phyloP scores from a whole-genome alignment of 2,888 invertebrate species.

The Blera fallax region DNA sequence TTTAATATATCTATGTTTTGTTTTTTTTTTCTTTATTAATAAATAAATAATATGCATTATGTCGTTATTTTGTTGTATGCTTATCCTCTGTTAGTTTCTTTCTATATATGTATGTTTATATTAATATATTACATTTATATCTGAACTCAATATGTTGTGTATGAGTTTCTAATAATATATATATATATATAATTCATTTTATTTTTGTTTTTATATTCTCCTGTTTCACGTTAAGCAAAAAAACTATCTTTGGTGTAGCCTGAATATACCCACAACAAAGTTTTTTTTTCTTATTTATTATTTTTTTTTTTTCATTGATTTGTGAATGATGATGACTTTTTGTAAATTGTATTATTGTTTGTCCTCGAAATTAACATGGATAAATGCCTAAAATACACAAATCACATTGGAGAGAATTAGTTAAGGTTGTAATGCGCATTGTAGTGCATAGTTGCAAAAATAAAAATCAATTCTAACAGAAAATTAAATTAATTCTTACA shows the following conservation, averaged over 20 bases:
- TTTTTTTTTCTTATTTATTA: constrained; percentile 50
- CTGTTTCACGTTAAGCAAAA: constrained; percentile 59
- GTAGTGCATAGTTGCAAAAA: constrained; percentile 60
- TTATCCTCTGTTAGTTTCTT: constrained; percentile 58
- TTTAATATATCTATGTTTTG: constrained; percentile 70
- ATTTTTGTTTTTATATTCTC: constrained; percentile 28
- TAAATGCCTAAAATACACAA: constrained; percentile 81
- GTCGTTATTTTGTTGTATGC: constrained; percentile 73
- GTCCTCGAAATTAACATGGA: constrained; percentile 82
- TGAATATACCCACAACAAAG: constrained; percentile 72
- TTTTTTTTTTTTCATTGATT: constrained; percentile 61
- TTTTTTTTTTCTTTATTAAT: constrained; percentile 70
- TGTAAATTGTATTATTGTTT: constrained; percentile 75
- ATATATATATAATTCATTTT: constrained; percentile 12
- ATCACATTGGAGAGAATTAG: constrained; percentile 71
- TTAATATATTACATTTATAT: constrained; percentile 66
- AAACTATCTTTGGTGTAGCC: constrained; percentile 76
- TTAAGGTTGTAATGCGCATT: constrained; percentile 59
- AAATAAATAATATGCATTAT: constrained; percentile 75
- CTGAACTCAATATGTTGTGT: constrained; percentile 58
- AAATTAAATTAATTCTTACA: constrained; percentile 60
- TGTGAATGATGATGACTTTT: constrained; percentile 71
- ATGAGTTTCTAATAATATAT: constrained; percentile 46
- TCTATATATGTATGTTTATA: constrained; percentile 46
- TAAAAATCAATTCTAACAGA: constrained; percentile 70